These are phyloP conservation scores for Manis crassicaudata DNA, from an alignment of 2,797 vertebrate genomes.

Conservation along the genomic window DNA sequence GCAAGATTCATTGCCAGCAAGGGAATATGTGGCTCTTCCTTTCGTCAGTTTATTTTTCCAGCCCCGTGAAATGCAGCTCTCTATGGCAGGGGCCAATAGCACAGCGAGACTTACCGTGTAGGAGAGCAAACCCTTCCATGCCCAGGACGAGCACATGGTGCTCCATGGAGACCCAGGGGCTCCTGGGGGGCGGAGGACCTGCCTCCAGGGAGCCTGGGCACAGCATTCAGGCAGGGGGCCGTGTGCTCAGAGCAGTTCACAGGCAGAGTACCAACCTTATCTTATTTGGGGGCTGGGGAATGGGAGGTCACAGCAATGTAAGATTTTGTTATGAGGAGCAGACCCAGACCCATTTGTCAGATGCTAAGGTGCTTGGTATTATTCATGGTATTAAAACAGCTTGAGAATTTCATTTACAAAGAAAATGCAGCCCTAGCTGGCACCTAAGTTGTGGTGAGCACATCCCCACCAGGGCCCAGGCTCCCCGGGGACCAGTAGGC, in stretches of 20 bases:
- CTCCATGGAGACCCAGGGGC: neutral
- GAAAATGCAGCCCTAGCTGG: neutral
- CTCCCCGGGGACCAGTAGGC: rapidly evolving
- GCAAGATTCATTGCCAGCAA: neutral
- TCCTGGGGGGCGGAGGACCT: rapidly evolving
- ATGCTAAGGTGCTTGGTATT: neutral
- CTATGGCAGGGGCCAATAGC: neutral
- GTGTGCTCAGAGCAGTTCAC: neutral
- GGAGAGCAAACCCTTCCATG: neutral
- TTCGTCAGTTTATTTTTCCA: slow-evolving; percentile 4
- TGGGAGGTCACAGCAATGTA: rapidly evolving
- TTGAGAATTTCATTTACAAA: neutral
- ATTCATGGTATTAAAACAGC: neutral
- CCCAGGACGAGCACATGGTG: neutral
- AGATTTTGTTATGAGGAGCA: neutral
- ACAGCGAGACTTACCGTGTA: neutral
- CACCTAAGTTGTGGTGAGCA: too few species aligned
- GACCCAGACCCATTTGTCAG: neutral
- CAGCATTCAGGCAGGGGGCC: too few species aligned
- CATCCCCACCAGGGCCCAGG: rapidly evolving
- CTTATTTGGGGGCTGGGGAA: neutral
- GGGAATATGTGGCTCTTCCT: neutral
- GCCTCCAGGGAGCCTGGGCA: neutral
- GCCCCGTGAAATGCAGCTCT: neutral
- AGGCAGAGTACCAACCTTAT: neutral